Base-by-base conservation (phyloP, 1,140 invertebrate species). In the Trichogramma pretiosum region DNA sequence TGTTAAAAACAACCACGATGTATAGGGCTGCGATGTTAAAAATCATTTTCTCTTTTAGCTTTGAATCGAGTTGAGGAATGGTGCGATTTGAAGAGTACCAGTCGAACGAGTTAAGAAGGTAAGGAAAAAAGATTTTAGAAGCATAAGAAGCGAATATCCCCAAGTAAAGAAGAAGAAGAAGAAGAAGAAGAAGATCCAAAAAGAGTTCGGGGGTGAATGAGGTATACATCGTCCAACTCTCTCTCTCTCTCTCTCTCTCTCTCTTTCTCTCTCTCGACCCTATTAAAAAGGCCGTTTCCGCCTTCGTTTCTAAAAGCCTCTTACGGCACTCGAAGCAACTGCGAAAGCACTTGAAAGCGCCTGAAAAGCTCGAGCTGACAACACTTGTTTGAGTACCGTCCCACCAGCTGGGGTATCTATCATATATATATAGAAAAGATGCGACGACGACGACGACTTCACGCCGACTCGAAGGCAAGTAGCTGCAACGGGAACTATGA, bases 231-330 rank as follows among this genome's bases (percentile, higher is more conserved):
- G 24, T 5, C 24, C 5, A 28, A 28, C 24, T 28, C 24, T n/a
- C n/a, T n/a, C n/a, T n/a, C n/a, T n/a, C n/a, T n/a, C n/a, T n/a
- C n/a, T n/a, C n/a, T n/a, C n/a, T n/a, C n/a, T n/a, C n/a, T n/a
- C n/a, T n/a, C n/a, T n/a, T n/a, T n/a, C n/a, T n/a, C n/a, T n/a
- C n/a, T 28, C 59, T 68, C 60, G 65, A 65, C 62, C 65, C 68
- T 72, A 72, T 72, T 72, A 72, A 72, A 72, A 72, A 72, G 67
- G 66, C 68, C 64, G 67, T 72, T 70, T 72, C 68, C 67, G 64
- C 67, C 65, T 72, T 63, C 66, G 62, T 70, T 70, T 70, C 66
- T 70, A 65, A 70, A 72, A 72, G 68, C 68, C 67, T 72, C 69
- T 72, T 70, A 72, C 60, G 59, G 64, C 63, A 70, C 69, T 72